These are phyloP conservation scores for Tupiocoris notatus DNA, from an alignment of 2,888 invertebrate genomes.

Conservation along the genomic window DNA sequence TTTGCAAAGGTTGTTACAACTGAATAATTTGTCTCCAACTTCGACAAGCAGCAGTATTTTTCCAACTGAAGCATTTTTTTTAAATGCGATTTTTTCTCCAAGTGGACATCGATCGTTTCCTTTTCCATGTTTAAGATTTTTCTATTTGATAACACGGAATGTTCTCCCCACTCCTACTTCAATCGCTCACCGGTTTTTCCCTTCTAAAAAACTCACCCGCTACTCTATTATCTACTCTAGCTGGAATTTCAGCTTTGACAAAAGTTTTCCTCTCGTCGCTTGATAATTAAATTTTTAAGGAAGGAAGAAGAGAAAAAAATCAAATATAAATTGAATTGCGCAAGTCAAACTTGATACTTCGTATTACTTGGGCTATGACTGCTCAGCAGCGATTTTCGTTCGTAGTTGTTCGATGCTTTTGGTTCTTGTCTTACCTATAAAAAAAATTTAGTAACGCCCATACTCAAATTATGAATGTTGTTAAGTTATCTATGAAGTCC, in stretches of 20 bases:
- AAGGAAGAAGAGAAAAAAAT: not conserved
- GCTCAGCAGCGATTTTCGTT: conserved; percentile 26
- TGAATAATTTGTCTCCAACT: too few species aligned
- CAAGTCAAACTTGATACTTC: conserved; percentile 32
- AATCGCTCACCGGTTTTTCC: too few species aligned
- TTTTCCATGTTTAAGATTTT: too few species aligned
- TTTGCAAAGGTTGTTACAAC: too few species aligned
- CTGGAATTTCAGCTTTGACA: not conserved
- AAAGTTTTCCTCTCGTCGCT: not conserved
- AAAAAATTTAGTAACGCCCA: conserved; percentile 30
- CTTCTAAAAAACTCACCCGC: too few species aligned
- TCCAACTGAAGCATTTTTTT: too few species aligned
- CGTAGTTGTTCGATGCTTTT: not conserved
- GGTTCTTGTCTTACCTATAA: not conserved
- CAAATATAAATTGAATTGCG: not conserved
- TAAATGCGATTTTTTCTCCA: too few species aligned
- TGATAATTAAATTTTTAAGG: not conserved
- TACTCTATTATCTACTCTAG: not conserved
- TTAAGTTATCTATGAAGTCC: conserved; percentile 40
- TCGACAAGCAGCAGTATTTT: too few species aligned
- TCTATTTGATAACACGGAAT: too few species aligned
- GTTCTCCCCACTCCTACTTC: too few species aligned
- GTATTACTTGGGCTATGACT: not conserved
- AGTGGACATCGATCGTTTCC: too few species aligned
- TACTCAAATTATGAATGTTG: conserved; percentile 36